Conservation (phyloP, 2,888 invertebrate genomes). For the Campoplex capitator region DNA sequence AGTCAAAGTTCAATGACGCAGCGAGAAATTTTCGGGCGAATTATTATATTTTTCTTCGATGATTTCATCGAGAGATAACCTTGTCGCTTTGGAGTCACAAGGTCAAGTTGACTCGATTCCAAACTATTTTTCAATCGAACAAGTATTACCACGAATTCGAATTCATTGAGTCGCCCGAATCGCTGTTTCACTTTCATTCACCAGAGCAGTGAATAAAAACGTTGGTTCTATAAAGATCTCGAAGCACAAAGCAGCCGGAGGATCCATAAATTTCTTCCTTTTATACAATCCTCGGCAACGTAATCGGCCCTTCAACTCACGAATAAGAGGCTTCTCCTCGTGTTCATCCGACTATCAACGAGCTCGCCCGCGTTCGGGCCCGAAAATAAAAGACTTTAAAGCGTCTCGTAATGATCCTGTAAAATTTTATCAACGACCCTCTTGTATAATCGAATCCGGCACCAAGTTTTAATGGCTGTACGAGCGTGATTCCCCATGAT, state of each 20-base stretch:
- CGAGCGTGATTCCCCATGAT: neutral
- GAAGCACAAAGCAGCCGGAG: neutral
- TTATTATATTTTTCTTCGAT: neutral
- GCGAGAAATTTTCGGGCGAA: neutral
- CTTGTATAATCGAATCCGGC: neutral
- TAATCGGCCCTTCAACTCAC: neutral
- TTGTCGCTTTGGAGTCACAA: neutral
- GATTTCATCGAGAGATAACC: conserved; percentile 5
- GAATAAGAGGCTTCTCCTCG: neutral
- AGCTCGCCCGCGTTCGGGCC: neutral
- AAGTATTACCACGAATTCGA: neutral
- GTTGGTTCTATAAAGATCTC: neutral
- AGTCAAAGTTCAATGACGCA: neutral
- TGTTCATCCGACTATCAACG: neutral
- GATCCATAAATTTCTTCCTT: neutral
- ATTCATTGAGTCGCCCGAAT: neutral
- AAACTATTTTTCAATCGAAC: neutral
- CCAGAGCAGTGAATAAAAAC: neutral
- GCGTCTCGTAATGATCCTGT: neutral
- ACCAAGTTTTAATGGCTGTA: neutral
- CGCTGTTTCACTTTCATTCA: neutral
- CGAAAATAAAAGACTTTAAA: neutral
- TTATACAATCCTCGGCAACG: neutral
- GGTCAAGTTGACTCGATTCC: neutral
- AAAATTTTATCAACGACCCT: neutral